phyloP scores from a whole-genome alignment of 2,888 invertebrate genomes.

The Xiphydria camelus region DNA sequence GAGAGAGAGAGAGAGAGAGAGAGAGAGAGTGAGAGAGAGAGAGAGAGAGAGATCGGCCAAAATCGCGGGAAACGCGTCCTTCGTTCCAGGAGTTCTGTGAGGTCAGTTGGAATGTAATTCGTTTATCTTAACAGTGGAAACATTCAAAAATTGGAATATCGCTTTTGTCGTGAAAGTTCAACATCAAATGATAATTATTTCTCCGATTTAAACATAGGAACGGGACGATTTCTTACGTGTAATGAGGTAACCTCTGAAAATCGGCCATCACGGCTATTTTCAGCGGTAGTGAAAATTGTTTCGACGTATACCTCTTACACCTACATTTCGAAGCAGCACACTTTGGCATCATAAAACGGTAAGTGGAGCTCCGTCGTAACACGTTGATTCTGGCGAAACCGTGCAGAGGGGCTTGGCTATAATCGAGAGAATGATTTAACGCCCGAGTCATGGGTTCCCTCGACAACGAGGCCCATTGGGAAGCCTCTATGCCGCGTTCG shows the following conservation, averaged over 20 bases:
- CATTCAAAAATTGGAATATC: neutral
- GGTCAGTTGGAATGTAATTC: slow-evolving; percentile 14
- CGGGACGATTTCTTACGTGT: slow-evolving; percentile 11
- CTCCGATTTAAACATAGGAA: neutral
- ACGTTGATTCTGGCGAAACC: too few relatives aligned
- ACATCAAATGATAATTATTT: neutral
- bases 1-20: too few relatives aligned
- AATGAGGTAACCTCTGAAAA: slow-evolving; percentile 30
- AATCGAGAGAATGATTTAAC: too few relatives aligned
- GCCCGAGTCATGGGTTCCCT: slow-evolving; percentile 10
- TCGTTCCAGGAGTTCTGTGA: slow-evolving; percentile 23
- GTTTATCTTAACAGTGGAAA: slow-evolving; percentile 18
- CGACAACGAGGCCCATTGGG: slow-evolving; percentile 5
- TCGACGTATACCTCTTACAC: slow-evolving; percentile 7
- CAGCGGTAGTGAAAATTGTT: slow-evolving; percentile 33
- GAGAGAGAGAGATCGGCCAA: slow-evolving; percentile 19
- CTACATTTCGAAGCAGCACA: too few relatives aligned
- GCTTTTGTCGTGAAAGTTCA: neutral
- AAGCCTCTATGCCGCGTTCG: slow-evolving; percentile 15
- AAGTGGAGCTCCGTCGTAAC: too few relatives aligned
- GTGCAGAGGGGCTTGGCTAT: too few relatives aligned
- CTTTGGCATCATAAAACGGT: too few relatives aligned
- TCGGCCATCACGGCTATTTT: slow-evolving; percentile 30
- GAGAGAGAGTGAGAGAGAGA: too few relatives aligned
- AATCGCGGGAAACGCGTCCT: slow-evolving; percentile 51